phyloP scores from a whole-genome alignment of 2,113 vertebrate species.

The Fregata magnificens region DNA sequence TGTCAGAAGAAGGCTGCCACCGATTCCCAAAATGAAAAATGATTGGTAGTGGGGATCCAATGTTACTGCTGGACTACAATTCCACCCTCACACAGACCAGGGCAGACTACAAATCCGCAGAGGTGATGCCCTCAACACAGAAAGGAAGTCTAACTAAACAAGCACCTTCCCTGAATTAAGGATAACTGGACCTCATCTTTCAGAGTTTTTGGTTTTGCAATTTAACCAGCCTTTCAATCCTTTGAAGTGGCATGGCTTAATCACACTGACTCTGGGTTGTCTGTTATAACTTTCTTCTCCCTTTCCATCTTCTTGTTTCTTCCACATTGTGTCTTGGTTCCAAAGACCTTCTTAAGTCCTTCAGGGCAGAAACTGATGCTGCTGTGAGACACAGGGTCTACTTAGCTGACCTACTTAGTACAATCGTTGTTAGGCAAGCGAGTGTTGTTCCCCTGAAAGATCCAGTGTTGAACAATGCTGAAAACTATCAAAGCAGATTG shows the following conservation, averaged over 20 bases:
- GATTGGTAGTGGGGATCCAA: rapidly evolving
- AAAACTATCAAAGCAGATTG: background rate
- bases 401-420: constrained; percentile 22
- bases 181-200: background rate
- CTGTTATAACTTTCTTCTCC: background rate
- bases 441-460: background rate
- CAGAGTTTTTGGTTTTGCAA: background rate
- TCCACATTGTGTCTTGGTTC: background rate
- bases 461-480: background rate
- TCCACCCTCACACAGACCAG: background rate
- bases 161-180: background rate
- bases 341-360: background rate
- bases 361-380: background rate
- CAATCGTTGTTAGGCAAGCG: background rate
- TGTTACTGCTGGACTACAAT: background rate
- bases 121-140: background rate
- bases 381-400: background rate
- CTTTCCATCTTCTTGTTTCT: background rate
- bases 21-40: background rate
- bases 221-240: background rate
- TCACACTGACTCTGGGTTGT: background rate
- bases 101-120: background rate
- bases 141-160: background rate
- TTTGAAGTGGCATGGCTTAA: background rate
- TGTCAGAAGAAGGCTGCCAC: background rate